A percentile compares a stretch with the other conserved stretches of the same genome.
These are phyloP conservation scores for Pseudomyrmex pallidus DNA, from an alignment of 1,140 invertebrate genomes.

Conservation along the genomic window DNA sequence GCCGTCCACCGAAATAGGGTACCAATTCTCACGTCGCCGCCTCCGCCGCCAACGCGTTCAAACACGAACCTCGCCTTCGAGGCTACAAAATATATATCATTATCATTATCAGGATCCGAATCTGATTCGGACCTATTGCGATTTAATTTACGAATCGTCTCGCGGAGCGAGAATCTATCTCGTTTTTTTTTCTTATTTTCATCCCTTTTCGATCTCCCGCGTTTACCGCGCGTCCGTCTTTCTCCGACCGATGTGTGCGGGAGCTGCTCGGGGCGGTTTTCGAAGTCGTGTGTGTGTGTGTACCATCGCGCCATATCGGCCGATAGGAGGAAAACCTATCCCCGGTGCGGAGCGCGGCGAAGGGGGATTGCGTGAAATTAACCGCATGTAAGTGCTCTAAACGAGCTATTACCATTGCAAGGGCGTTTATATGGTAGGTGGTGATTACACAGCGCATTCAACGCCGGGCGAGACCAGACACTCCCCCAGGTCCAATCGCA, in stretches of 20 bases:
- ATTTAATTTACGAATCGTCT: background rate
- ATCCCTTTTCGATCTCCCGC: background rate
- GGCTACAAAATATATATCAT: no score
- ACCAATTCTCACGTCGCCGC: slow-evolving; percentile 24
- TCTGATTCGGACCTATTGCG: background rate
- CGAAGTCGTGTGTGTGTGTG: background rate
- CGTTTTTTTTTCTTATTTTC: background rate
- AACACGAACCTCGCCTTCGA: background rate
- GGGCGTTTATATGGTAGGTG: slow-evolving; percentile 66
- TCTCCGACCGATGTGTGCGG: background rate
- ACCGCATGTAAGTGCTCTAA: slow-evolving; percentile 67
- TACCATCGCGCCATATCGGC: background rate
- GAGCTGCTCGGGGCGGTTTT: background rate
- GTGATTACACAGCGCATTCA: slow-evolving; percentile 67
- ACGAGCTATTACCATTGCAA: slow-evolving; percentile 70
- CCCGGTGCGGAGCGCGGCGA: background rate
- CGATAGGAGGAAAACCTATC: slow-evolving; percentile 19
- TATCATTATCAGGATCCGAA: no score
- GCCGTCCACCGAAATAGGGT: slow-evolving; percentile 3
- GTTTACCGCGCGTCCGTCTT: background rate
- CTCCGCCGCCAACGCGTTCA: background rate
- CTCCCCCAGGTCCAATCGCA: slow-evolving; percentile 53
- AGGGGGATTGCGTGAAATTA: slow-evolving; percentile 58
- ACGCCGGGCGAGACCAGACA: slow-evolving; percentile 54
- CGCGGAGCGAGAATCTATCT: background rate